A percentile compares a stretch with the other conserved stretches of the same genome.
phyloP scores from a whole-genome alignment of 1,140 invertebrate species.

The Ridgeia piscesae region DNA sequence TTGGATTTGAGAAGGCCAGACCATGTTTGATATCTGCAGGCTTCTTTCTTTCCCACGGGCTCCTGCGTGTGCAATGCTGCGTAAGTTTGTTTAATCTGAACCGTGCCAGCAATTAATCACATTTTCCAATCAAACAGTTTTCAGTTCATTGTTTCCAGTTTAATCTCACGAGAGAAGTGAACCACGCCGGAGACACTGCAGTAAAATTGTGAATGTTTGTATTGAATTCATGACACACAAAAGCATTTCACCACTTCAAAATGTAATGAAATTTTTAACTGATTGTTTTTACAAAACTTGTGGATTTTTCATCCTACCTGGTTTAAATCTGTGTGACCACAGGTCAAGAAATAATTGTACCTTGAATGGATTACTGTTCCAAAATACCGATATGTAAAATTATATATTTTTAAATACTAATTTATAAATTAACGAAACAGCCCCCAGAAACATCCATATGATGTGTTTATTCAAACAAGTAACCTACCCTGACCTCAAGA shows the following conservation, averaged over 20 bases:
- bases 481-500: too few species aligned
- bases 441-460: too few species aligned
- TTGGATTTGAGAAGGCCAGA: too few species aligned
- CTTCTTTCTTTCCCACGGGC: neutral
- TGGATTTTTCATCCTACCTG: too few species aligned
- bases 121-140: neutral
- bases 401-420: too few species aligned
- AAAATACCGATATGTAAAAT: too few species aligned
- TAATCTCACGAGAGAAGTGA: neutral
- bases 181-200: neutral
- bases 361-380: too few species aligned
- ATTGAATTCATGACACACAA: neutral
- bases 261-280: neutral
- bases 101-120: neutral
- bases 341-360: too few species aligned
- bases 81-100: neutral
- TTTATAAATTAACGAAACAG: too few species aligned
- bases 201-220: neutral
- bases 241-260: neutral
- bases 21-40: too few species aligned
- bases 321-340: too few species aligned
- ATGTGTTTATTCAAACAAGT: too few species aligned
- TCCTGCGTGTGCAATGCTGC: neutral
- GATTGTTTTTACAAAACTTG: neutral
- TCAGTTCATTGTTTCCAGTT: neutral